Percentiles rank a stretch among this genome's conserved stretches.
phyloP scores from a whole-genome alignment of 1,140 invertebrate species.

The Lepidurus packardi region DNA sequence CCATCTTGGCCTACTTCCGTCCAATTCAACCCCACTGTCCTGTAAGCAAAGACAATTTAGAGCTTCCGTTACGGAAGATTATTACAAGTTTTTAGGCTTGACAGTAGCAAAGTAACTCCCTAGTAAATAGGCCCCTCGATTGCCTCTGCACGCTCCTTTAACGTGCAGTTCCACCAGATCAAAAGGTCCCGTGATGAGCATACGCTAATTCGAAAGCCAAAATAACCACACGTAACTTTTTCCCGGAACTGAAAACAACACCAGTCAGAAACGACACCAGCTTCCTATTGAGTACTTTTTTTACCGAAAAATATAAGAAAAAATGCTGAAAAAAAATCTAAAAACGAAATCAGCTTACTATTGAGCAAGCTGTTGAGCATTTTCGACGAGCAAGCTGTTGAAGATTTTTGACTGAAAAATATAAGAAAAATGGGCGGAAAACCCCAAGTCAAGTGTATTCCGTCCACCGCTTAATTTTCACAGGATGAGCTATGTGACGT shows the following conservation, averaged over 20 bases:
- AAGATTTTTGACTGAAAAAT: too few species aligned
- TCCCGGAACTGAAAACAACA: not conserved
- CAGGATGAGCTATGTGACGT: not conserved
- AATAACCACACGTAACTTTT: not conserved
- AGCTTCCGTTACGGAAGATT: not conserved
- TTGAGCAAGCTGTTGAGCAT: too few species aligned
- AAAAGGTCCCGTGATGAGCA: constrained; percentile 9
- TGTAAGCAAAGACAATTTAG: not conserved
- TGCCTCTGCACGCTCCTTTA: not conserved
- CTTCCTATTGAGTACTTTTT: too few species aligned
- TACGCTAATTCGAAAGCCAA: not conserved
- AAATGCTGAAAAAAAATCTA: too few species aligned
- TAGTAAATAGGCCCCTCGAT: not conserved
- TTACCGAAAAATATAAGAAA: too few species aligned
- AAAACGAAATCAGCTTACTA: too few species aligned
- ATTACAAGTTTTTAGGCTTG: not conserved
- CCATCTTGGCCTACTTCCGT: constrained; percentile 11
- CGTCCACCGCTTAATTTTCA: too few species aligned
- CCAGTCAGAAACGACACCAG: too few species aligned
- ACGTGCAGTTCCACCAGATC: not conserved
- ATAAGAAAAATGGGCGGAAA: too few species aligned
- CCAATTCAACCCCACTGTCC: not conserved
- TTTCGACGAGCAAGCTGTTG: too few species aligned
- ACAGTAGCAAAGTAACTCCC: not conserved
- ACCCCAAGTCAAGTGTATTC: too few species aligned